phyloP scores from a whole-genome alignment of 1,140 invertebrate species.

The Brachionus paranguensis region DNA sequence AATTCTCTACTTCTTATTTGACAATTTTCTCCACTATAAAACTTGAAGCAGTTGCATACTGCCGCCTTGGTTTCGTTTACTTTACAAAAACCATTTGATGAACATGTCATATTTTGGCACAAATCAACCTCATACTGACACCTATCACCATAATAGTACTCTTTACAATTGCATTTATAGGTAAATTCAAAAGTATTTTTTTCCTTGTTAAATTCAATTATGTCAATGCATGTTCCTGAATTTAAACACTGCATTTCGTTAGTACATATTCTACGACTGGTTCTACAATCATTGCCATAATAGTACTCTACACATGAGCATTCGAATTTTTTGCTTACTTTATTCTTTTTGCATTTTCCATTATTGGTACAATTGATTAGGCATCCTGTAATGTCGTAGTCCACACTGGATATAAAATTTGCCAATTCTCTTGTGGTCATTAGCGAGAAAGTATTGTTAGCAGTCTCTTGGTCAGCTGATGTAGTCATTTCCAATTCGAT shows the following conservation, averaged over 20 bases:
- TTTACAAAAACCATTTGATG: conserved; percentile 5
- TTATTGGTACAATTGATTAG: conserved; percentile 19
- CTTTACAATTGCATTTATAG: not conserved
- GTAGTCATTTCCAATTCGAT: not conserved
- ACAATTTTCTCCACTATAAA: not conserved
- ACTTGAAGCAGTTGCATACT: not conserved
- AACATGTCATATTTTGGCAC: conserved; percentile 5
- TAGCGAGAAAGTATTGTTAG: not conserved
- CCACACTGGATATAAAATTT: not conserved
- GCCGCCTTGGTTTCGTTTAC: not conserved
- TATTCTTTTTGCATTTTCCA: not conserved
- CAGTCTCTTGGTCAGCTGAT: not conserved
- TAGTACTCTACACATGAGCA: not conserved
- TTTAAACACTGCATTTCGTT: not conserved
- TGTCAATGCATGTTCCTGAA: not conserved
- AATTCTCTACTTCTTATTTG: not conserved
- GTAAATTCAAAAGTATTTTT: not conserved
- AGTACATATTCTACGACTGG: not conserved
- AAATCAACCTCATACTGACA: conserved; percentile 11
- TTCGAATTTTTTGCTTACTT: not conserved
- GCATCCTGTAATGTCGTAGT: conserved; percentile 22
- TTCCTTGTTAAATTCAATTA: not conserved
- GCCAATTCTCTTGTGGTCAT: not conserved
- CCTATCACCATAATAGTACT: not conserved
- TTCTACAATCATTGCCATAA: not conserved